A percentile compares a stretch with the other conserved stretches of the same genome.
These are phyloP conservation scores for Masticophis lateralis DNA, from an alignment of 2,797 vertebrate species.

Conservation along the genomic window DNA sequence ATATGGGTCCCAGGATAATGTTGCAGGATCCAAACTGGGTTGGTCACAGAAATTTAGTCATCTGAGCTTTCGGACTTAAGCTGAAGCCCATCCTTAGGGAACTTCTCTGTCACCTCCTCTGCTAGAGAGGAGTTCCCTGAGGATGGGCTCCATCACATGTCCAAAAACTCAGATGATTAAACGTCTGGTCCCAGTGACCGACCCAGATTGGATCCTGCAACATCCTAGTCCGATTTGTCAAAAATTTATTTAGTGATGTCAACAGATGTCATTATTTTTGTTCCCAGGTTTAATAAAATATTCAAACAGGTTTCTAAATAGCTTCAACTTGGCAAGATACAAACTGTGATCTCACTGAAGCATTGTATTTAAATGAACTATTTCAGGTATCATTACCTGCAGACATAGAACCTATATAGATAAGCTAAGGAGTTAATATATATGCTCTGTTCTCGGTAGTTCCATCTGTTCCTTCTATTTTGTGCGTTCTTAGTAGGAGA, in stretches of 20 bases:
- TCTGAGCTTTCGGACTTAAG: neutral
- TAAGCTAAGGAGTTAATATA: neutral
- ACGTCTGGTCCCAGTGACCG: neutral
- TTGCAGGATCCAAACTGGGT: neutral
- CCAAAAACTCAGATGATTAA: neutral
- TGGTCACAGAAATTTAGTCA: neutral
- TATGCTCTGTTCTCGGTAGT: neutral
- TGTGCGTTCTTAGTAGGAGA: neutral
- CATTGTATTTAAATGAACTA: neutral
- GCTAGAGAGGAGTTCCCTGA: neutral
- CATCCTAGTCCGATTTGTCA: neutral
- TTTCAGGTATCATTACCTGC: neutral
- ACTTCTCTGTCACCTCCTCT: neutral
- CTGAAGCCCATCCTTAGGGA: neutral
- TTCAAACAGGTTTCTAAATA: neutral
- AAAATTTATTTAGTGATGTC: neutral
- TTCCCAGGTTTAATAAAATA: neutral
- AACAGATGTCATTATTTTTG: neutral
- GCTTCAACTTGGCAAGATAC: neutral
- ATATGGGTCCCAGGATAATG: neutral
- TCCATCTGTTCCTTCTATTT: neutral
- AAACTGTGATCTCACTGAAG: neutral
- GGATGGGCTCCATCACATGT: neutral
- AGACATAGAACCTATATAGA: neutral
- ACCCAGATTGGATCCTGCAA: neutral